Percentiles rank a stretch among this genome's conserved stretches.
Evolutionary conservation across 2,113 vertebrate genomes (phyloP).

Genomic region (Mugil cephalus): DNA sequence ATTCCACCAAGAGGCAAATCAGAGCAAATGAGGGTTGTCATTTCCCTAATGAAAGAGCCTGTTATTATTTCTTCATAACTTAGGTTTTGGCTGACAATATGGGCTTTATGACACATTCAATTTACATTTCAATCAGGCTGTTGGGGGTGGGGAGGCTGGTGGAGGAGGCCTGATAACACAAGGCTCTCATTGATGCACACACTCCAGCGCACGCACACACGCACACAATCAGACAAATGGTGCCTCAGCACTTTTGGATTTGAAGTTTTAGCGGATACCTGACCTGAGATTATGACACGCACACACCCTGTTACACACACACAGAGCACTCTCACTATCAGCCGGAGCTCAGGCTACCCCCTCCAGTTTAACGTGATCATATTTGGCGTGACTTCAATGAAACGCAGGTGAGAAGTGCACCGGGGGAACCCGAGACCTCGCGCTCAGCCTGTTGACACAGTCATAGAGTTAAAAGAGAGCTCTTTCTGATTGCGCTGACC

Average conservation of each 20-base stretch:
- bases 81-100: conserved; percentile 61
- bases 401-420: conserved; percentile 72
- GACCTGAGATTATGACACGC: conserved; percentile 46
- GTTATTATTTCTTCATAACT: conserved; percentile 70
- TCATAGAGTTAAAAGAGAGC: conserved; percentile 40
- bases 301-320: conserved; percentile 9
- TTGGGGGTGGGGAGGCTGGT: neutral
- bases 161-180: conserved; percentile 61
- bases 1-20: conserved; percentile 60
- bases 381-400: conserved; percentile 72
- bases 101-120: conserved; percentile 68
- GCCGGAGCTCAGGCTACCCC: conserved; percentile 16
- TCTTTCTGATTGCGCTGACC: conserved; percentile 57
- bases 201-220: neutral
- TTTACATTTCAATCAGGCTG: conserved; percentile 71
- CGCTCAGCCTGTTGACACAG: conserved; percentile 68
- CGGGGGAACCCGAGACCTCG: conserved; percentile 51
- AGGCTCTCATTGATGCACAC: conserved; percentile 62
- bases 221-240: conserved; percentile 32
- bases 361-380: conserved; percentile 58
- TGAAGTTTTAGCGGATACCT: conserved; percentile 42
- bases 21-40: conserved; percentile 57
- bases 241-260: conserved; percentile 42
- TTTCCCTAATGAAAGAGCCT: conserved; percentile 67
- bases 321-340: conserved; percentile 13